phyloP scores from a whole-genome alignment of 2,888 invertebrate species.

The Bombylius discolor region DNA sequence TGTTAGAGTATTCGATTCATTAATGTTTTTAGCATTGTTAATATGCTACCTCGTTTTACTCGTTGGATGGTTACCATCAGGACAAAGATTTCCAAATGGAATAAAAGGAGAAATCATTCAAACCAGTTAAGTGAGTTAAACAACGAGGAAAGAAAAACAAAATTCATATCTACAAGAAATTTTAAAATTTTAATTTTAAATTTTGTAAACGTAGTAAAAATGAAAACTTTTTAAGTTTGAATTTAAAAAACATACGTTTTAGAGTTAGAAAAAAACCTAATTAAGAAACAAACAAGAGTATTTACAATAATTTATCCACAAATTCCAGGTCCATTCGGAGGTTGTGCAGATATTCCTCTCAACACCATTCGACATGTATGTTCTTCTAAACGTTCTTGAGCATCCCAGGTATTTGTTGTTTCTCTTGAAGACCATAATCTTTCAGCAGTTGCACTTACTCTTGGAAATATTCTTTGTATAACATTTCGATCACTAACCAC shows the following conservation, averaged over 20 bases:
- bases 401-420: constrained; percentile 28
- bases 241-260: no score
- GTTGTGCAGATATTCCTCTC: constrained; percentile 50
- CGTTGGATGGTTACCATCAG: constrained; percentile 8
- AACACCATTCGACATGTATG: constrained; percentile 52
- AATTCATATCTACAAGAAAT: no score
- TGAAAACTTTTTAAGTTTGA: no score
- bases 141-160: no score
- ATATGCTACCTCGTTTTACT: constrained; percentile 9
- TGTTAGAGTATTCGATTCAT: constrained; percentile 10
- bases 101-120: not conserved
- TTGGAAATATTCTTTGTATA: constrained; percentile 60
- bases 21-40: constrained; percentile 7
- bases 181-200: no score
- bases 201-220: no score
- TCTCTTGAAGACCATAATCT: constrained; percentile 54
- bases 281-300: no score
- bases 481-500: constrained; percentile 57
- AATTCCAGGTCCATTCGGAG: constrained; percentile 49
- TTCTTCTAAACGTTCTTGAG: constrained; percentile 52
- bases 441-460: constrained; percentile 77
- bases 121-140: no score
- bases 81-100: not conserved
- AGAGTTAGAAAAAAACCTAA: no score
- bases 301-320: constrained; percentile 27